Base-by-base conservation (phyloP, 2,797 vertebrate genomes). In the Sebastiscus tertius region DNA sequence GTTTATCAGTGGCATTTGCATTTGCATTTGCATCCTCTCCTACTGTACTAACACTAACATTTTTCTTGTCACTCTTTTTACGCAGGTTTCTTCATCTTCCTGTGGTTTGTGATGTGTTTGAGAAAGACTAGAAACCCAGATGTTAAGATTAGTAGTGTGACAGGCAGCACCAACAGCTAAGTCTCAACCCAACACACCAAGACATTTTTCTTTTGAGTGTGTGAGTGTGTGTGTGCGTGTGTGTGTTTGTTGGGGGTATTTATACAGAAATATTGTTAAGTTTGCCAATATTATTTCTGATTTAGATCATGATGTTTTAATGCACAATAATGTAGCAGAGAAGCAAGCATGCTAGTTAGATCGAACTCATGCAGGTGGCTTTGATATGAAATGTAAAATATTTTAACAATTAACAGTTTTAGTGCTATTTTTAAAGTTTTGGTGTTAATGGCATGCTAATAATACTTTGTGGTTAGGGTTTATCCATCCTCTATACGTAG, bases 51-150 rank as follows among this genome's bases (percentile, higher is more conserved):
- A 13, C 6, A 60, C 26, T 59, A 34, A 72, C 9, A 2, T 8
- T 33, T 14, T 13, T 2, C 5, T 8, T 74, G 4, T 70, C 3
- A 27, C 22, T 55, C 1, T 13, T 59, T 8, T 66, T 6, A 65
- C 36, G 42, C 34, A 94, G 91, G 91, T 55, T 76, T 93, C 31
- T 92, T 93, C 79, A 86, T 93, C 52, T 93, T 90, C 76, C 70
- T 93, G 63, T 93, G 91, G 91, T 88, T 91, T 58, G 33, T 73
- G 60, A 46, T 90, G 79, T 88, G 76, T 16, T 14, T 74, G 56
- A 84, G 42, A 66, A 87, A 80, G 60, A 24, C 3, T 2, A 31
- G 36, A n/a, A 39, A 34, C 1, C 16, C 64, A 26, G 1, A 42
- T 1, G 0, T 12, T 1, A 22, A 5, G 7, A 72, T 0, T 0